Conservation (phyloP, 2,888 invertebrate genomes). For the Noctua janthe region DNA sequence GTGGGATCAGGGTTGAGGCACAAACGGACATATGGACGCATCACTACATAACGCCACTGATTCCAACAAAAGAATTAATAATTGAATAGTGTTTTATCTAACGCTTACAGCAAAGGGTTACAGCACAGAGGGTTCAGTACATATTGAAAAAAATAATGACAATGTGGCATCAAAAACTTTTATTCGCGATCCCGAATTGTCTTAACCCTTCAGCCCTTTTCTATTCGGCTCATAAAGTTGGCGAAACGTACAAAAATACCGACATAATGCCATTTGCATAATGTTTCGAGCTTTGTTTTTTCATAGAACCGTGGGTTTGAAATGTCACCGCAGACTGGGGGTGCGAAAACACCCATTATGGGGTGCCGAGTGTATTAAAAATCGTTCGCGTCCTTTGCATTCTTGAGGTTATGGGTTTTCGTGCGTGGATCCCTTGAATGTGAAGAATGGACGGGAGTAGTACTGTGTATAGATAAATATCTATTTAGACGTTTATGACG, state of each 20-base stretch:
- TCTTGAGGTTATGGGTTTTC: constrained; percentile 87
- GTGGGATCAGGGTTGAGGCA: not conserved
- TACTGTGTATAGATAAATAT: constrained; percentile 53
- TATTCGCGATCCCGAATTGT: constrained; percentile 81
- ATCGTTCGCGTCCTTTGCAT: constrained; percentile 87
- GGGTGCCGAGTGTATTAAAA: constrained; percentile 89
- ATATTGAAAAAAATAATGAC: constrained; percentile 78
- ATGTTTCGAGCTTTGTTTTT: constrained; percentile 89
- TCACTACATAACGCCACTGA: constrained; percentile 45
- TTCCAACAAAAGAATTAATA: constrained; percentile 63
- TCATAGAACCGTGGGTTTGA: constrained; percentile 88
- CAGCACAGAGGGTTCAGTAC: constrained; percentile 67
- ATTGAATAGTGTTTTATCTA: constrained; percentile 62
- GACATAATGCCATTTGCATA: constrained; percentile 90
- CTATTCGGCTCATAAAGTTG: constrained; percentile 88
- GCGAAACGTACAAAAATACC: constrained; percentile 89
- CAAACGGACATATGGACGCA: constrained; percentile 47
- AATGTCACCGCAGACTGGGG: constrained; percentile 89
- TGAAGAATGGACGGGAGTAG: constrained; percentile 62
- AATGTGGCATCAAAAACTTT: constrained; percentile 84
- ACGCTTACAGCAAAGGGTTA: constrained; percentile 61
- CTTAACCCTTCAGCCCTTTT: constrained; percentile 88
- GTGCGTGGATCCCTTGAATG: constrained; percentile 72
- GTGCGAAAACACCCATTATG: constrained; percentile 88
- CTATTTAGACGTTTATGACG: constrained; percentile 55